Evolutionary conservation across 2,888 invertebrate species (phyloP).

Genomic region (Dynastes hyllus): DNA sequence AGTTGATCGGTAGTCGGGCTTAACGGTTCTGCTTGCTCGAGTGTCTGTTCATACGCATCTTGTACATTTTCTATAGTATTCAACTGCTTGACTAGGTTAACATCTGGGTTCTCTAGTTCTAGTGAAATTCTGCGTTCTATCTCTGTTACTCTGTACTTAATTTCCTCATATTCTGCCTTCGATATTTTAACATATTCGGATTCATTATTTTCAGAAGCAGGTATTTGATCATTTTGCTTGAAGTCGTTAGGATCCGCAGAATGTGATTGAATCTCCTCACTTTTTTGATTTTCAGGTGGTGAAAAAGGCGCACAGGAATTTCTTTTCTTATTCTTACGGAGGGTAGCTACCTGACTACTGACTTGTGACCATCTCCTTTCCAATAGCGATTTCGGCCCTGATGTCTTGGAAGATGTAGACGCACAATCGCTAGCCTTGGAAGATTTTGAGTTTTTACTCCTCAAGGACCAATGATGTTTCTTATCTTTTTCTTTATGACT

Average conservation of each 20-base stretch:
- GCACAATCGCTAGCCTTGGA: slow-evolving; percentile 51
- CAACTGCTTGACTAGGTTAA: slow-evolving; percentile 30
- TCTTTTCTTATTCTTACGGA: slow-evolving; percentile 63
- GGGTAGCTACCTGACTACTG: slow-evolving; percentile 68
- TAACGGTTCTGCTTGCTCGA: slow-evolving; percentile 80
- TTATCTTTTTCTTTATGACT: slow-evolving; percentile 60
- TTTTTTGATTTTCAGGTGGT: slow-evolving; percentile 65
- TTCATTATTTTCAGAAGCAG: slow-evolving; percentile 51
- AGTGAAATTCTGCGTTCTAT: slow-evolving; percentile 82
- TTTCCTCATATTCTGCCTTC: slow-evolving; percentile 85
- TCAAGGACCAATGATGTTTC: slow-evolving; percentile 63
- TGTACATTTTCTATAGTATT: slow-evolving; percentile 80
- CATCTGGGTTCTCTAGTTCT: slow-evolving; percentile 73
- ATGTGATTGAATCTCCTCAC: slow-evolving; percentile 48
- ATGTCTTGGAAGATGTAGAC: slow-evolving; percentile 51
- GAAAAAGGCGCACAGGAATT: slow-evolving; percentile 63
- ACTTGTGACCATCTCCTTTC: slow-evolving; percentile 75
- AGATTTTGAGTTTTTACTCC: slow-evolving; percentile 50
- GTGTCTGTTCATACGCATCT: slow-evolving; percentile 82
- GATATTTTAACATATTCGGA: slow-evolving; percentile 81
- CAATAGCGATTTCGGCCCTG: slow-evolving; percentile 61
- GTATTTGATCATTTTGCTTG: slow-evolving; percentile 14
- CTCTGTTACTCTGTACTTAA: slow-evolving; percentile 82
- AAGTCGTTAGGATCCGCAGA: slow-evolving; percentile 16
- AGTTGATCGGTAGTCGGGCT: slow-evolving; percentile 81